These are phyloP conservation scores for Merodon equestris DNA, from an alignment of 2,888 invertebrate genomes.

Conservation along the genomic window DNA sequence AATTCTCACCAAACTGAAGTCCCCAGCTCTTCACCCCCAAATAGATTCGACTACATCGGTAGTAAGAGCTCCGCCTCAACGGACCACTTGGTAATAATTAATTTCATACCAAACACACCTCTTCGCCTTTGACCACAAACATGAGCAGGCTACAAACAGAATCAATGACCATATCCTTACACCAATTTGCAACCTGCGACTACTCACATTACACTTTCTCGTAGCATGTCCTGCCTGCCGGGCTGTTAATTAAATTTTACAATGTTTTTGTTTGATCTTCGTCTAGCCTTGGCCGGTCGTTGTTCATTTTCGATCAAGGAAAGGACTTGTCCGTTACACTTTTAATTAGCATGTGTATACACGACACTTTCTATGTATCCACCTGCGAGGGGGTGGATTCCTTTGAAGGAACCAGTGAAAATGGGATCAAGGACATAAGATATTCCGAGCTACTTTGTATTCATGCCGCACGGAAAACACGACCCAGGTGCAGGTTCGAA, in stretches of 20 bases:
- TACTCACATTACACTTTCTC: conserved; percentile 9
- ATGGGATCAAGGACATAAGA: conserved; percentile 21
- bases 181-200: conserved; percentile 43
- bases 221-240: conserved; percentile 6
- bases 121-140: conserved; percentile 28
- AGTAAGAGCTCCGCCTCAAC: no score
- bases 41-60: no score
- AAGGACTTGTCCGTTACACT: conserved; percentile 33
- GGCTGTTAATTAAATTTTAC: conserved; percentile 65
- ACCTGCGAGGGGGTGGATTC: not conserved
- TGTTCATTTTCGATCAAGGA: conserved; percentile 25
- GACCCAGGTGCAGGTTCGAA: conserved; percentile 23
- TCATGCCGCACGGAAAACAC: conserved; percentile 42
- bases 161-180: conserved; percentile 35
- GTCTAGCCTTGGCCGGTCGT: conserved; percentile 53
- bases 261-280: conserved; percentile 62
- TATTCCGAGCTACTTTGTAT: conserved; percentile 50
- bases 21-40: no score
- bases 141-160: conserved; percentile 6
- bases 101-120: conserved; percentile 55
- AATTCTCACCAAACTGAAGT: no score
- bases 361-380: not conserved
- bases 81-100: conserved; percentile 55
- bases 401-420: conserved; percentile 8
- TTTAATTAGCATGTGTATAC: conserved; percentile 47